These are phyloP conservation scores for Ommatoiulus sabulosus DNA, from an alignment of 2,888 invertebrate genomes.

Conservation along the genomic window DNA sequence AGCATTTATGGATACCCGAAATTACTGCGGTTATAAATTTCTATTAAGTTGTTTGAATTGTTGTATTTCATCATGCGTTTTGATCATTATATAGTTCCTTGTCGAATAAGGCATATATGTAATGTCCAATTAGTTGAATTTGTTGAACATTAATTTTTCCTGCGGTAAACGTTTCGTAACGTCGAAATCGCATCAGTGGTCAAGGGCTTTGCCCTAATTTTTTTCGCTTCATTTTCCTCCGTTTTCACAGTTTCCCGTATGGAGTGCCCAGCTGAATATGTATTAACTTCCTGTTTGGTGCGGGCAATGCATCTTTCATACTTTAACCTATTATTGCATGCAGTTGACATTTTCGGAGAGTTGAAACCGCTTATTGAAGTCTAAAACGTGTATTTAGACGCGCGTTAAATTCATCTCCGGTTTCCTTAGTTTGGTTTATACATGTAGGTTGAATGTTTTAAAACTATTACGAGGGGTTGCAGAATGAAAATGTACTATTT, in stretches of 20 bases:
- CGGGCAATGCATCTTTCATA: neutral
- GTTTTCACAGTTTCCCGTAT: neutral
- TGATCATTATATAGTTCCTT: neutral
- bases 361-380: neutral
- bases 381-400: neutral
- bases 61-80: neutral
- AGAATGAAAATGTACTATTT: neutral
- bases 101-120: neutral
- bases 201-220: neutral
- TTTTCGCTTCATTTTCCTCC: neutral
- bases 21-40: neutral
- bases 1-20: neutral
- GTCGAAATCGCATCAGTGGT: neutral
- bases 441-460: neutral
- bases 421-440: neutral
- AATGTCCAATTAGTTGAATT: neutral
- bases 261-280: neutral
- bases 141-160: neutral
- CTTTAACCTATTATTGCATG: conserved; percentile 32
- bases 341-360: neutral
- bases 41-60: neutral
- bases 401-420: neutral
- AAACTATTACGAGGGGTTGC: neutral
- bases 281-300: neutral
- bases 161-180: neutral